A percentile compares a stretch with the other conserved stretches of the same genome.
These are phyloP conservation scores for Pomacea canaliculata DNA, from an alignment of 2,888 invertebrate genomes.

Conservation along the genomic window DNA sequence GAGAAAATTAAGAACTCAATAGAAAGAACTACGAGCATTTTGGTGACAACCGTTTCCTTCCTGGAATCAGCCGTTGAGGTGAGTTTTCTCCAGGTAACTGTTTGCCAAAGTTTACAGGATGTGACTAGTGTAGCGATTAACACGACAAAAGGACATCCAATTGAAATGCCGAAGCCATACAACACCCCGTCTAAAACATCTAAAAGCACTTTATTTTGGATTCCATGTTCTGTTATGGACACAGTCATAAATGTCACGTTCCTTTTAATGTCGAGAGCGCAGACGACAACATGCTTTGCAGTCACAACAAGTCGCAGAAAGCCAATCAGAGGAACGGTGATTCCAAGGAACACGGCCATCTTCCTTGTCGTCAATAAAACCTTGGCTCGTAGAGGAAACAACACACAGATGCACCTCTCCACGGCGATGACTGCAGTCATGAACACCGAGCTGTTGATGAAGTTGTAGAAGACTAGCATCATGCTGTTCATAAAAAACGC, in stretches of 20 bases:
- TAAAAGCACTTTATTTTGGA: background rate
- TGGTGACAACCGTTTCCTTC: background rate
- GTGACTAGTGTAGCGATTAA: background rate
- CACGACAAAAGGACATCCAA: conserved; percentile 1
- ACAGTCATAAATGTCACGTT: background rate
- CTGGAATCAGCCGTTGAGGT: background rate
- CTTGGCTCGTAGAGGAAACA: background rate
- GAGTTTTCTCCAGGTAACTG: background rate
- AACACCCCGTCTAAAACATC: background rate
- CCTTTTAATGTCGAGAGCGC: background rate
- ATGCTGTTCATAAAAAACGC: too few relatives aligned
- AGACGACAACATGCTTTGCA: background rate
- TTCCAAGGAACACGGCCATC: background rate
- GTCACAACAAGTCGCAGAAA: background rate
- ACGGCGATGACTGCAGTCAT: background rate
- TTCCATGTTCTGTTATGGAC: background rate
- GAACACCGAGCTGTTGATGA: background rate
- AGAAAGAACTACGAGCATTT: conserved; percentile 2
- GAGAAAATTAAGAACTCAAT: background rate
- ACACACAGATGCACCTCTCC: conserved; percentile 1
- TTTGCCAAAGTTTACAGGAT: background rate
- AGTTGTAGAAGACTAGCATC: too few relatives aligned
- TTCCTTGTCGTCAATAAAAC: background rate
- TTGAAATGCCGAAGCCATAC: background rate
- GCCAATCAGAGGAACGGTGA: background rate